Conservation (phyloP, 2,888 invertebrate species). For the Serripes groenlandicus region DNA sequence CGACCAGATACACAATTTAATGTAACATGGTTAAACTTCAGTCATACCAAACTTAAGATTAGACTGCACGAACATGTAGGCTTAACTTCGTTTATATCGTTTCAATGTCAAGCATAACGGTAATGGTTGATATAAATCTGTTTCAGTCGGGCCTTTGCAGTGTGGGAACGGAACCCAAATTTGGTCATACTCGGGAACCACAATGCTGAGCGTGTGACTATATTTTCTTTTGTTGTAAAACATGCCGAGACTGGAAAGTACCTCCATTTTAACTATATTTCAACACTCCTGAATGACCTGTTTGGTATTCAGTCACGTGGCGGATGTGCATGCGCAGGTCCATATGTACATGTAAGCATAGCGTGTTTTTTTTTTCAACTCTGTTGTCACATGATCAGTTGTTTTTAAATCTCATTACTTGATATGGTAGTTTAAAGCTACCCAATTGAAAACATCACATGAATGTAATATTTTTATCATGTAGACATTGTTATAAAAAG, state of each 20-base stretch:
- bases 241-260: conserved; percentile 89
- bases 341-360: conserved; percentile 71
- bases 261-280: conserved; percentile 76
- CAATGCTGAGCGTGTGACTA: conserved; percentile 89
- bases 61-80: no score
- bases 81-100: no score
- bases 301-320: conserved; percentile 79
- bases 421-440: no score
- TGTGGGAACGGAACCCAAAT: conserved; percentile 83
- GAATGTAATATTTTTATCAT: no score
- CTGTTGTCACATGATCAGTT: background rate
- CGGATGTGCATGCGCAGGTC: conserved; percentile 80
- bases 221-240: conserved; percentile 94
- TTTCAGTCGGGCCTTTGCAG: conserved; percentile 63
- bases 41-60: no score
- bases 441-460: no score
- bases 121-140: no score
- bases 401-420: background rate
- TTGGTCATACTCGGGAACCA: conserved; percentile 90
- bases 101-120: no score
- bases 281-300: conserved; percentile 75
- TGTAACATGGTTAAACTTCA: no score
- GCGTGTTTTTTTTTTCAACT: background rate
- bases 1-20: no score
- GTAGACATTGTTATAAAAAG: no score